Conservation (phyloP, 2,113 vertebrate genomes). For the Phodopus roborovskii region DNA sequence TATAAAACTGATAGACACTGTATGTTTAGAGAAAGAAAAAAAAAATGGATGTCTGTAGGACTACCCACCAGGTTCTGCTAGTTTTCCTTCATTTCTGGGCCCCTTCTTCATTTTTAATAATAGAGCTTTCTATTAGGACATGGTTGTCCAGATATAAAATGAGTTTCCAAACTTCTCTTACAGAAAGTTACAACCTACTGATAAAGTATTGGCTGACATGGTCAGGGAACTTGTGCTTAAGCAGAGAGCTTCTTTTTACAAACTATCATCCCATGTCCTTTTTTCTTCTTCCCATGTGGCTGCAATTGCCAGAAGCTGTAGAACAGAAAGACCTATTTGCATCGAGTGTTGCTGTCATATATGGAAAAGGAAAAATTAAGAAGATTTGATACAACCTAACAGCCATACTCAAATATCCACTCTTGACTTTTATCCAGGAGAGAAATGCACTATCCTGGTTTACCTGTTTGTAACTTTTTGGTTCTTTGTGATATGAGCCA, state of each 20-base stretch:
- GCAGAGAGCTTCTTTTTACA: not conserved
- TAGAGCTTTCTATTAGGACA: not conserved
- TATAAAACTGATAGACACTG: not conserved
- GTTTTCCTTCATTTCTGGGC: not conserved
- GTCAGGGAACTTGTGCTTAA: not conserved
- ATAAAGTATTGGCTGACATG: not conserved
- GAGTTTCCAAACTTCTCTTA: not conserved
- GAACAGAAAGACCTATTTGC: not conserved
- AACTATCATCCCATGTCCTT: not conserved
- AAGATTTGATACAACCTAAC: not conserved
- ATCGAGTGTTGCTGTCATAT: not conserved
- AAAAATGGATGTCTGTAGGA: not conserved
- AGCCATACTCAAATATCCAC: not conserved
- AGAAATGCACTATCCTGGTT: not conserved
- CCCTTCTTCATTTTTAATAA: not conserved
- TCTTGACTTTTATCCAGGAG: not conserved
- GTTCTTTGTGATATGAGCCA: not conserved
- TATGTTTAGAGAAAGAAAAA: not conserved
- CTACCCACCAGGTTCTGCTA: not conserved
- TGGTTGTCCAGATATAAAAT: not conserved
- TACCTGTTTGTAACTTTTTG: not conserved
- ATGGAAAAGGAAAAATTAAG: not conserved
- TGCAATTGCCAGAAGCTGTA: not conserved
- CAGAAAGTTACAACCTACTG: not conserved
- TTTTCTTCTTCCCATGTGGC: not conserved